A percentile compares a stretch with the other conserved stretches of the same genome.
phyloP scores from a whole-genome alignment of 1,140 invertebrate species.

The Trachelipus rathkii region DNA sequence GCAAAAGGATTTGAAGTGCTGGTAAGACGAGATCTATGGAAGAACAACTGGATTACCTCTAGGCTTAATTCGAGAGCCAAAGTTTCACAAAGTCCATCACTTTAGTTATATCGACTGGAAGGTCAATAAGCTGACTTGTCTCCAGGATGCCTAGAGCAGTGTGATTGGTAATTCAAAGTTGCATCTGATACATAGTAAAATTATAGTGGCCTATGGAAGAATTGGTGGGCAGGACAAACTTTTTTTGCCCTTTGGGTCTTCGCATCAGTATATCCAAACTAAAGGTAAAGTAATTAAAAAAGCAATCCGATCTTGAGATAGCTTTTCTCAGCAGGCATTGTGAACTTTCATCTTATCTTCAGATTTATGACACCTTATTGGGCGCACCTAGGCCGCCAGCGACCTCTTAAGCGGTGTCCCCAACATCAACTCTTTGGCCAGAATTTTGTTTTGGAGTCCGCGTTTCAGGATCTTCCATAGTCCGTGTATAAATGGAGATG shows the following conservation, averaged over 20 bases:
- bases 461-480: constrained; percentile 33
- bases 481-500: constrained; percentile 38
- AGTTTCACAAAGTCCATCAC: constrained; percentile 71
- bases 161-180: constrained; percentile 76
- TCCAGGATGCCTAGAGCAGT: constrained; percentile 42
- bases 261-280: constrained; percentile 90
- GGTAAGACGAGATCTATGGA: constrained; percentile 85
- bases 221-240: constrained; percentile 96
- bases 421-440: constrained; percentile 59
- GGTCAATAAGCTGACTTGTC: constrained; percentile 59
- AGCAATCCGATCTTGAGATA: constrained; percentile 78
- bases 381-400: constrained; percentile 68
- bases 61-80: constrained; percentile 77
- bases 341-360: constrained; percentile 99
- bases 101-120: constrained; percentile 57
- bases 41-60: constrained; percentile 85
- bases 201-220: constrained; percentile 99
- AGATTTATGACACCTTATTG: constrained; percentile 82
- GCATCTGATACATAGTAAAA: constrained; percentile 93
- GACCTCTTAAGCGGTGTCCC: constrained; percentile 80
- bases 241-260: constrained; percentile 88
- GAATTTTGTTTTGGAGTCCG: constrained; percentile 32
- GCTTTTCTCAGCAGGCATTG: constrained; percentile 77
- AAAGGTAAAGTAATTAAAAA: constrained; percentile 95
- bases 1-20: constrained; percentile 96